Evolutionary conservation across 2,797 vertebrate genomes (phyloP), one percentile per base, ranked within the genome.

Genomic region (Percopsis omiscomaycus): DNA sequence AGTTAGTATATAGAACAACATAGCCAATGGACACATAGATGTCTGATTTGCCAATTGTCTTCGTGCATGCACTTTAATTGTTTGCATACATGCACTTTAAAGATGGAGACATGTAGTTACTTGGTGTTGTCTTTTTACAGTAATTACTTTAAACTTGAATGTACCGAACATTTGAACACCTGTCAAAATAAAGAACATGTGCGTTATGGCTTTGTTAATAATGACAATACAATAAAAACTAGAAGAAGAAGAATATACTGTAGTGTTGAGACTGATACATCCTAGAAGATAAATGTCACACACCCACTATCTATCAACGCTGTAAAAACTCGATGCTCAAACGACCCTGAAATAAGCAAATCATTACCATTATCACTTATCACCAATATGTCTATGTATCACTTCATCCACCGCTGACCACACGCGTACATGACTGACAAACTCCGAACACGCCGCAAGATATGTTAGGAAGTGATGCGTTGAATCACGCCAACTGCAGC

Each of bases 291-390:
- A 61, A 44, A 68, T 59, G 27, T 58, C 44, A 12, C 3, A 1
- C 27, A 37, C 11, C 3, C 3, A 22, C n/a, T 30, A 59, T 64
- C 47, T 66, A 55, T 71, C 44, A 57, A 11, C 16, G 32, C 64
- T 63, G 49, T 61, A 22, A 69, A 55, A 68, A 59, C 14, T 58
- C 29, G 27, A 46, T 59, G 77, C 66, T 81, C 55, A 79, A 76
- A 72, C 73, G 74, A 81, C 71, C 73, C 71, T 80, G 78, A 74
- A 76, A 76, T 68, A 71, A 72, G 27, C 66, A 53, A 79, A 44
- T 74, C 66, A 67, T 80, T 61, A 70, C 6, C 69, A 75, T 62
- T 66, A 71, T 50, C 12, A 30, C 50, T 30, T 12, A 63, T 14
- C 44, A 65, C 32, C 61, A 63, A 61, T 64, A 42, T 72, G 62